These are phyloP conservation scores for Oreochromis grahami DNA, from an alignment of 2,797 vertebrate species.

Conservation along the genomic window DNA sequence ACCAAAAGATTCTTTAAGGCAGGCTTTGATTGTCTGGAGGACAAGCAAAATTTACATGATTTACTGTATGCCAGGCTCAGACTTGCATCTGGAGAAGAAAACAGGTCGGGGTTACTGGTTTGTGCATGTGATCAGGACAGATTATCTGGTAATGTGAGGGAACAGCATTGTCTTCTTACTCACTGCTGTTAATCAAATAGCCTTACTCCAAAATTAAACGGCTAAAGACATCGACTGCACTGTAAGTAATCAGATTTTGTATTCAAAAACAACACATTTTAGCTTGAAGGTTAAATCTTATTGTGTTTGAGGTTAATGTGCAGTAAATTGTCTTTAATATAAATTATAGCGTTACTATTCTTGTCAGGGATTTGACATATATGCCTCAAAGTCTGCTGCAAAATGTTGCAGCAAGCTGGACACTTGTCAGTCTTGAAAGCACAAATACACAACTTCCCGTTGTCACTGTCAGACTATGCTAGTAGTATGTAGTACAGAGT, in stretches of 20 bases:
- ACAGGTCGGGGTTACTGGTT: neutral
- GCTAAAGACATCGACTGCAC: neutral
- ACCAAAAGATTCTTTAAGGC: slow-evolving; percentile 15
- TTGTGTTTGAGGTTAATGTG: neutral
- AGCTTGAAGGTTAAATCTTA: neutral
- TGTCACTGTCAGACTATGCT: neutral
- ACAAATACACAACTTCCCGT: neutral
- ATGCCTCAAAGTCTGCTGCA: neutral
- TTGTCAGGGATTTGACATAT: neutral
- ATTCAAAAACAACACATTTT: neutral
- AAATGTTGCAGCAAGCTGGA: neutral
- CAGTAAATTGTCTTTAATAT: neutral
- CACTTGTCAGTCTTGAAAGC: neutral
- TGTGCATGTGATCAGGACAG: neutral
- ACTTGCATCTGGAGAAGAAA: neutral
- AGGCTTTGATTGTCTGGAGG: slow-evolving; percentile 35
- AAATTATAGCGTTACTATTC: neutral
- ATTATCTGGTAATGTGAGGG: neutral
- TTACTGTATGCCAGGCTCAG: neutral
- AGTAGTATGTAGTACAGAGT: neutral
- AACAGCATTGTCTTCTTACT: neutral
- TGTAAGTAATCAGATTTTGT: neutral
- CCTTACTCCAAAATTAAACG: neutral
- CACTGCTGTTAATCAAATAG: neutral
- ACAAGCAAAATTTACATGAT: slow-evolving; percentile 38